Conservation (phyloP, 2,888 invertebrate species). For the Kuschelorhynchus macadamiae region DNA sequence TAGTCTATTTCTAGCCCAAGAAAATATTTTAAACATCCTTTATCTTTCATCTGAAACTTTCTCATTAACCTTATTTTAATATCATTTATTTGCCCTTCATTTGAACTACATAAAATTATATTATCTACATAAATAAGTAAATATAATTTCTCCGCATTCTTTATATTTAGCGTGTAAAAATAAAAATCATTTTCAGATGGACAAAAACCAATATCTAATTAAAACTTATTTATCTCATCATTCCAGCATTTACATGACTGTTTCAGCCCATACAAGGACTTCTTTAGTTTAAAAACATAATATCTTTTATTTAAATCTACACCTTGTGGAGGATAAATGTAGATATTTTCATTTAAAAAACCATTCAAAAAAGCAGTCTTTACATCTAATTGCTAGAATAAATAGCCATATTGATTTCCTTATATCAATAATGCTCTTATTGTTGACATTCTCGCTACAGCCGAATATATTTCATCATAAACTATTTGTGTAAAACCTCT, state of each 20-base stretch:
- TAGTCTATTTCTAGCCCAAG: slow-evolving; percentile 41
- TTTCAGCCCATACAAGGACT: slow-evolving; percentile 28
- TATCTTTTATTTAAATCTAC: neutral
- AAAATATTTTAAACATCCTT: slow-evolving; percentile 42
- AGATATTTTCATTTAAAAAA: neutral
- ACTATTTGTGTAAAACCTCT: slow-evolving; percentile 23
- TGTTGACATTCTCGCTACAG: slow-evolving; percentile 20
- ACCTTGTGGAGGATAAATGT: too few species aligned
- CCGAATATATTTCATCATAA: slow-evolving; percentile 21
- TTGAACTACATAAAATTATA: slow-evolving; percentile 1
- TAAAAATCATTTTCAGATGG: slow-evolving; percentile 27
- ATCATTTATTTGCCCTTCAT: neutral
- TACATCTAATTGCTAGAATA: neutral
- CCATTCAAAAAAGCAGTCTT: neutral
- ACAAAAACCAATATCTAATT: slow-evolving; percentile 29
- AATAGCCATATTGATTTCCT: slow-evolving; percentile 15
- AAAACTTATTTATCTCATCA: slow-evolving; percentile 12
- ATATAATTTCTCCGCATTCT: neutral
- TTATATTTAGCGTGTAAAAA: neutral
- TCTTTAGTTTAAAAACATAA: slow-evolving; percentile 21
- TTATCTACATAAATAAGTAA: slow-evolving; percentile 32
- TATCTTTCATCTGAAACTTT: slow-evolving; percentile 37
- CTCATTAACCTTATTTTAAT: slow-evolving; percentile 18
- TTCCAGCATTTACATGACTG: slow-evolving; percentile 11
- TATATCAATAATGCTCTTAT: slow-evolving; percentile 20